Base-by-base conservation (phyloP, 2,113 vertebrate species). In the Xyrauchen texanus region DNA sequence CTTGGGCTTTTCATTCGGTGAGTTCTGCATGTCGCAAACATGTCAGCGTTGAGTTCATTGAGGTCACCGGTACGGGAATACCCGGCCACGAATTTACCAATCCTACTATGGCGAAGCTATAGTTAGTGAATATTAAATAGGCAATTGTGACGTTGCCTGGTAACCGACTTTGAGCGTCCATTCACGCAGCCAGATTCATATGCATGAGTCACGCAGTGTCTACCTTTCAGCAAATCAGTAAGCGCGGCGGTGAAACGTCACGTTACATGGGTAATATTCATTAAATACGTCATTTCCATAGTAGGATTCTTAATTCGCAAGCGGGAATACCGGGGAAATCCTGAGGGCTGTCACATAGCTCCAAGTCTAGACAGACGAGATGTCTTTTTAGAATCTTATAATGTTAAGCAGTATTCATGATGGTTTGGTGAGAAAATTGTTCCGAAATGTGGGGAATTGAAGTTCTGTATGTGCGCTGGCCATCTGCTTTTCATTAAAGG, bases 21-120 rank as follows among this genome's bases (percentile, higher is more conserved):
- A 73, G 45, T 46, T 21, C 6, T 57, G 78, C 78, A 58, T 66
- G 78, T 69, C 78, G 66, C 61, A 73, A 34, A 80, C 78, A 80
- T 73, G 78, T 52, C 58, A 60, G 5, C 64, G 45, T n/a, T 2
- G 16, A 61, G 76, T 78, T 78, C 76, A 78, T 9, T 51, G 57
- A 49, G 76, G 65, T 69, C 76, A 78, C 45, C 21, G 7, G 57
- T 16, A n/a, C 58, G 58, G 71, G 60, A 34, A 34, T 34, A 34
- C 21, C 21, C 21, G 21, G 3, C 58, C 71, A 9, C 44, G 5
- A 5, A 72, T 21, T n/a, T 21, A 11, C 4, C 70, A 11, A 47
- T 9, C 7, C 16, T 74, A 74, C 71, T 63, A 63, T 34, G 46
- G 58, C 4, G 7, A 52, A 49, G 46, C 46, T 3, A 0, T 7